Percentiles rank a stretch among this genome's conserved stretches.
Evolutionary conservation across 2,113 vertebrate species (phyloP).

Genomic region (Himantopus leucocephalus): DNA sequence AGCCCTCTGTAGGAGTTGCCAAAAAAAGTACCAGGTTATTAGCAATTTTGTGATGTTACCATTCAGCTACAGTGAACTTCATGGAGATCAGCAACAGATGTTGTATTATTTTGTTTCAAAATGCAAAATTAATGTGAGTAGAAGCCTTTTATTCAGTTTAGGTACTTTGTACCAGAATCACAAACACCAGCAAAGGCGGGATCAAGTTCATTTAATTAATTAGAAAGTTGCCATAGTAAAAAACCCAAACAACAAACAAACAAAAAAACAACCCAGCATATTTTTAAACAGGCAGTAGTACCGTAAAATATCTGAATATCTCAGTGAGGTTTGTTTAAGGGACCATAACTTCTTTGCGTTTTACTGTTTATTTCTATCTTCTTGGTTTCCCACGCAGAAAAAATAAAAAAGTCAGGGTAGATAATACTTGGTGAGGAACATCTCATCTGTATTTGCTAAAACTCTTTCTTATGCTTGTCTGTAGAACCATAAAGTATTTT

Average conservation of each 20-base stretch:
- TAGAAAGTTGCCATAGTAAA: not conserved
- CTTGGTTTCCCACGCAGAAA: not conserved
- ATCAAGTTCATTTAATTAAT: slow-evolving; percentile 39
- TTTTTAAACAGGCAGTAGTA: slow-evolving; percentile 13
- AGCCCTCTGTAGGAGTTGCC: not conserved
- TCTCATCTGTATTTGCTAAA: not conserved
- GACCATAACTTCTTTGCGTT: not conserved
- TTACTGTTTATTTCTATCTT: slow-evolving; percentile 17
- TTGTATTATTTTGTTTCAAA: not conserved
- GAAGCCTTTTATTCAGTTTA: slow-evolving; percentile 50
- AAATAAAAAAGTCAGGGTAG: not conserved
- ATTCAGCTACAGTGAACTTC: not conserved
- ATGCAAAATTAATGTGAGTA: slow-evolving; percentile 43
- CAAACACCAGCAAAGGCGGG: not conserved
- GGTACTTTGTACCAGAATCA: not conserved
- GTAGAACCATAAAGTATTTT: not conserved
- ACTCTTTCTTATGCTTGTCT: not conserved
- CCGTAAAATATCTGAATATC: not conserved
- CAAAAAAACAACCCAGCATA: not conserved
- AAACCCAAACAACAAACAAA: not conserved
- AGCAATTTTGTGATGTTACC: not conserved
- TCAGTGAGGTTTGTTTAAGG: slow-evolving; percentile 32
- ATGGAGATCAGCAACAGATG: not conserved
- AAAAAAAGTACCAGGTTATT: not conserved
- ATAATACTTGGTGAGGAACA: not conserved